Evolutionary conservation across 2,797 vertebrate species (phyloP), one percentile per base, ranked within the genome.

Genomic region (Nyctibius grandis): DNA sequence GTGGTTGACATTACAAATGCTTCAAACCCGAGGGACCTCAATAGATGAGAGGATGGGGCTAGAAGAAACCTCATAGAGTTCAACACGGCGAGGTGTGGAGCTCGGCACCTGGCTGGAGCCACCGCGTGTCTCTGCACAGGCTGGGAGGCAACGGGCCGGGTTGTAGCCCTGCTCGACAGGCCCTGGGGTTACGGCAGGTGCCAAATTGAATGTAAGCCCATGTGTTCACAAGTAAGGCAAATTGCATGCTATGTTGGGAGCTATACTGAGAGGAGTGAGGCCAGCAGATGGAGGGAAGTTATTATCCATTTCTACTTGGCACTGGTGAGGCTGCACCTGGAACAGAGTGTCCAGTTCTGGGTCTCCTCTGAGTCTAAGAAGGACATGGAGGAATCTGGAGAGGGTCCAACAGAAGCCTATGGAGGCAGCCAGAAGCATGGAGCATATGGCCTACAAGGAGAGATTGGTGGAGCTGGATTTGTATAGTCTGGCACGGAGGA

Each of bases 11-110:
- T 60, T 69, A 45, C n/a, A 54, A 65, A 57, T 36, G 5, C 69
- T 69, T 57, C 53, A 60, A 48, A 73, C 38, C 12, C 4, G 1
- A 84, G 26, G 33, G 28, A 81, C 13, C 36, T 90, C 33, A 45
- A 19, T 1, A 51, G 61, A 29, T 63, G 34, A 75, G 73, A 76
- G 17, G 15, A 47, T 7, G 28, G 28, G 15, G 47, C 42, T 23
- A 29, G 47, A 42, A 65, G 51, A 72, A 90, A 45, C 21, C 42
- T 77, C 19, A 15, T 0, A 6, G 61, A 72, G 29, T 14, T 86
- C 21, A 45, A 2, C 4, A 12, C 0, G 2, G 26, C 0, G 2
- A 72, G n/a, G 10, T 57, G 63, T 33, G 64, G 78, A 42, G 36
- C 54, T 54, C 26, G 28, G 45, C 33, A 54, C 8, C 67, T 47